Evolutionary conservation across 2,113 vertebrate species (phyloP), one percentile per base, ranked within the genome.

Genomic region (Siniperca chuatsi): DNA sequence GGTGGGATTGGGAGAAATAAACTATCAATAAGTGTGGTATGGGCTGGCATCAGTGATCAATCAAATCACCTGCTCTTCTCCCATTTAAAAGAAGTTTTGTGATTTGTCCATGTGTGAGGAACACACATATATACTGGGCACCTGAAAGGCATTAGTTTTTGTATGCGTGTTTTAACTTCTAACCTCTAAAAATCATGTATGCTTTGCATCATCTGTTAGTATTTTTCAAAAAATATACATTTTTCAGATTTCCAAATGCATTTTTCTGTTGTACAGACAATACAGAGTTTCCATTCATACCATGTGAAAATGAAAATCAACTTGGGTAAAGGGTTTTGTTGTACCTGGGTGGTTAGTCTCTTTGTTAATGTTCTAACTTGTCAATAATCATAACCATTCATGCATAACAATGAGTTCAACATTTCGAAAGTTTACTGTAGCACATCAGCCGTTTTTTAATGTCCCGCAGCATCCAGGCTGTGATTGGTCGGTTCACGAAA

Each of bases 251-350:
- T 58, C 10, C 16, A 0, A 48, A 50, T 29, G 52, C 12, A 16
- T 12, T 71, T 13, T 15, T 55, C 20, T 6, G 0, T n/a, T 29
- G 25, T 37, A 33, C 21, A 81, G 66, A 66, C n/a, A 37, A n/a
- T n/a, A n/a, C n/a, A n/a, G n/a, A n/a, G n/a, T n/a, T 75, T 84
- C 23, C 3, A 44, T 77, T 81, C 6, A 35, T 50, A 12, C 20
- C n/a, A 8, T 58, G 15, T 71, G 12, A 42, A 79, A 77, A 29
- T 25, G 11, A 46, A 82, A 79, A 35, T 64, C 13, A 72, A 46
- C 16, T 29, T 29, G 29, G 29, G 29, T 29, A 29, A 29, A 29
- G 29, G 29, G 29, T 29, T 29, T 29, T 29, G 29, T 29, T 29
- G 29, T 29, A 29, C 29, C 29, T 29, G 29, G 29, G 29, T 29